Evolutionary conservation across 1,140 invertebrate genomes (phyloP).

Genomic region (Eulimnadia texana): DNA sequence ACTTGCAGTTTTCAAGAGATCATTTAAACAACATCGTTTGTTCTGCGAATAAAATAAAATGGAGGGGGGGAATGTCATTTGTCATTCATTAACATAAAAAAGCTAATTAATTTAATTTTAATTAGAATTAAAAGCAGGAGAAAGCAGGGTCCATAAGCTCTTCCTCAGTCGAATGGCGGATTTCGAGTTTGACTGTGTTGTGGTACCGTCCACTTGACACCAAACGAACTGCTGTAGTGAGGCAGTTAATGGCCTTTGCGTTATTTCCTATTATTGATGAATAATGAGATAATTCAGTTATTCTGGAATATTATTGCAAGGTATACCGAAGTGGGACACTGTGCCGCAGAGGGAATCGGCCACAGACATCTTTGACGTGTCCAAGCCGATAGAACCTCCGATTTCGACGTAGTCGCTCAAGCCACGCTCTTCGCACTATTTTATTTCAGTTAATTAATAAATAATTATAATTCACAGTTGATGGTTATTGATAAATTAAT

Average conservation of each 20-base stretch:
- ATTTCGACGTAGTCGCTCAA: slow-evolving; percentile 58
- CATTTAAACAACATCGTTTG: too few species aligned
- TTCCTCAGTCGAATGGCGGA: slow-evolving; percentile 46
- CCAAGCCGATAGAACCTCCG: slow-evolving; percentile 54
- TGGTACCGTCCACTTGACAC: slow-evolving; percentile 64
- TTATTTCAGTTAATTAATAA: slow-evolving; percentile 5
- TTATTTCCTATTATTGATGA: slow-evolving; percentile 25
- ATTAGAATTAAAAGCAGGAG: slow-evolving; percentile 30
- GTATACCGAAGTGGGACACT: slow-evolving; percentile 30
- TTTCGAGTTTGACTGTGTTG: slow-evolving; percentile 54
- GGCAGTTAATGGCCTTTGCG: slow-evolving; percentile 46
- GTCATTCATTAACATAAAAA: neutral
- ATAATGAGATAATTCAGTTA: too few species aligned
- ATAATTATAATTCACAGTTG: too few species aligned
- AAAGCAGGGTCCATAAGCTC: slow-evolving; percentile 45
- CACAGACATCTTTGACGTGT: slow-evolving; percentile 47
- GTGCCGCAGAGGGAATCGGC: slow-evolving; percentile 57
- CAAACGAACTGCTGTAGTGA: slow-evolving; percentile 57
- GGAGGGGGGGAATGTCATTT: neutral
- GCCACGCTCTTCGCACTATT: slow-evolving; percentile 52
- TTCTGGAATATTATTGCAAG: neutral
- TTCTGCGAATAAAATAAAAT: too few species aligned
- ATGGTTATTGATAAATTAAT: too few species aligned
- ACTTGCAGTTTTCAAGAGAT: too few species aligned
- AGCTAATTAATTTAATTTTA: neutral